Base-by-base conservation (phyloP, 2,888 invertebrate genomes). In the Calameuta pallipes region DNA sequence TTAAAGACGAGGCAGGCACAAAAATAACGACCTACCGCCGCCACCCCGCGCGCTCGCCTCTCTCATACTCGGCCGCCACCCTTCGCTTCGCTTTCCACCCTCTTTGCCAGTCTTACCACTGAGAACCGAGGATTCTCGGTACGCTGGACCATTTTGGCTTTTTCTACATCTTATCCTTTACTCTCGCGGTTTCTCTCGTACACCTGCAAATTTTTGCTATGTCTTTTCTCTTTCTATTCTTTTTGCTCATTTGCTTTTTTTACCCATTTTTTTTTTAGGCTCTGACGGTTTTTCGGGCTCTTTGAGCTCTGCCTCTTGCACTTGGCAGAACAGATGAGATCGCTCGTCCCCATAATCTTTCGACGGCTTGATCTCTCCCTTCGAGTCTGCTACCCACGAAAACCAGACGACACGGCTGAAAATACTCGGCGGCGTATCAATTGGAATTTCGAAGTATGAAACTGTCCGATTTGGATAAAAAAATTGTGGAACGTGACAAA, bases 1-100 rank as follows among this genome's bases (percentile, higher is more conserved):
- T 91, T 91, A 91, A 91, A 91, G 91, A 91, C 91, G 91, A 91
- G 90, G 90, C 90, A 90, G 90, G 91, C 91, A 91, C 91, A 91
- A 91, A 91, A 91, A 91, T 91, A 91, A 91, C 91, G 90, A 90
- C 90, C 90, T 88, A 86, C 87, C 82, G 84, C 83, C 89, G 87
- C 87, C 82, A 85, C 83, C 82, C 81, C 82, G 56, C 77, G 34
- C 76, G 56, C 56, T 73, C 69, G 73, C 76, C 74, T 70, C 80
- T 74, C 77, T 75, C 76, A 71, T 69, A 30, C 79, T 79, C 76
- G 77, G 75, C 78, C 68, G 73, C 56, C 69, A 36, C 79, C 37
- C 76, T 74, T 69, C 76, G 73, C 71, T 77, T 75, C 77, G 35
- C 73, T 71, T 75, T 80, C 76, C 76, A 71, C 73, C 76, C 73